A percentile compares a stretch with the other conserved stretches of the same genome.
phyloP scores from a whole-genome alignment of 2,888 invertebrate genomes.

The Zhengitettix transpicula region DNA sequence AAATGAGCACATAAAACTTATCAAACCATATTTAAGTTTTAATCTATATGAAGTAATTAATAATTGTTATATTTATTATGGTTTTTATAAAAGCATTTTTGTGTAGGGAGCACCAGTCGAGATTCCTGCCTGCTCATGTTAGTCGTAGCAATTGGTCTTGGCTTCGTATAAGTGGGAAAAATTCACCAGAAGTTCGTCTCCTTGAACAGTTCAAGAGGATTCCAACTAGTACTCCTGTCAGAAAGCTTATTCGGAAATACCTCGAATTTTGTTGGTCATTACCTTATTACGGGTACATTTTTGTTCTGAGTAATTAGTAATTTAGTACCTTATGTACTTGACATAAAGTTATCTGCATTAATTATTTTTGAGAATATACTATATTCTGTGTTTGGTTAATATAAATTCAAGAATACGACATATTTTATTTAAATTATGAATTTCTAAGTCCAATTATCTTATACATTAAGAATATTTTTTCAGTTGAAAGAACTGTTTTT shows the following conservation, averaged over 20 bases:
- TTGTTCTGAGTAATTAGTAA: background rate
- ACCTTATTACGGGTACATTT: constrained; percentile 67
- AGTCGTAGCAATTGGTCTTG: constrained; percentile 55
- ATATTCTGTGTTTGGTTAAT: no score
- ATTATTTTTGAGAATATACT: no score
- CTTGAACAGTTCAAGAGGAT: constrained; percentile 77
- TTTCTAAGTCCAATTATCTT: no score
- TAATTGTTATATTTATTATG: no score
- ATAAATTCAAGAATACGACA: no score
- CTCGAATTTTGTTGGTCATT: constrained; percentile 80
- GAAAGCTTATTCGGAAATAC: constrained; percentile 76
- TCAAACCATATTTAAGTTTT: no score
- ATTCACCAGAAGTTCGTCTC: constrained; percentile 69
- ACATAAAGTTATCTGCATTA: no score
- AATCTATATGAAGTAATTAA: no score
- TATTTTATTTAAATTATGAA: no score
- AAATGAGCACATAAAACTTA: no score
- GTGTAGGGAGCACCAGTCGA: constrained; percentile 50
- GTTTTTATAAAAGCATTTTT: background rate
- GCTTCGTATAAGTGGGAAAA: constrained; percentile 53
- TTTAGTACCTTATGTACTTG: background rate
- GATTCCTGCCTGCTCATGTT: constrained; percentile 64
- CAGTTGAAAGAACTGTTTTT: no score
- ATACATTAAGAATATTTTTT: no score
- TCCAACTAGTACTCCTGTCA: constrained; percentile 61